Evolutionary conservation across 2,888 invertebrate species (phyloP), one percentile per base, ranked within the genome.

Genomic region (Mythimna loreyi): DNA sequence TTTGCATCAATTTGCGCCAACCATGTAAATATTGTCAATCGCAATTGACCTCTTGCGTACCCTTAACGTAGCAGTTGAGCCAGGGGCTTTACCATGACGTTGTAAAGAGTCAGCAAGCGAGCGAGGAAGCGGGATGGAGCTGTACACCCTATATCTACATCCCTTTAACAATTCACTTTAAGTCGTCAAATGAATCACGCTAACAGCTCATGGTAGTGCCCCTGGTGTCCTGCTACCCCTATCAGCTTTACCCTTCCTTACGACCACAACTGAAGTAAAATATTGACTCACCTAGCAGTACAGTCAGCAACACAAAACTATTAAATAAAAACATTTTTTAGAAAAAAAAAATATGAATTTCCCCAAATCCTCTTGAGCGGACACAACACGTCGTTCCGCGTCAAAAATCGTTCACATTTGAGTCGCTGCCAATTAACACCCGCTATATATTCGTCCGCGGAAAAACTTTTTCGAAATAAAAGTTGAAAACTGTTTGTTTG

Each of bases 331-430:
- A 30, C 81, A 81, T 81, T 52, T 64, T 61, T 36, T n/a, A n/a
- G n/a, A n/a, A 52, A 53, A 19, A 23, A 60, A 57, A 13, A 60
- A 74, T 45, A 33, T 3, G 52, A n/a, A 21, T n/a, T 36, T 23
- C 13, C 11, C 13, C 28, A 36, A 30, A 25, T 67, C 33, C 56
- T 56, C 70, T 49, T 56, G n/a, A n/a, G n/a, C 28, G 53, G 56
- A 57, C 81, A 75, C 77, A 53, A 57, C 81, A 75, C 77, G 77
- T 80, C 81, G 62, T 36, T n/a, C 9, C 70, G 52, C 81, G 56
- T 63, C 60, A 23, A 53, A 58, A 61, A 40, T 63, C 70, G 63
- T 56, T 25, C 56, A 70, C 77, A 69, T 76, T 68, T 72, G 72
- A 68, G 33, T 71, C 72, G 40, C 61, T 50, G 61, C 60, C 67